These are phyloP conservation scores for Beroe forskalii DNA, from an alignment of 37 sponge, comb jelly and placozoan genomes.

Conservation along the genomic window DNA sequence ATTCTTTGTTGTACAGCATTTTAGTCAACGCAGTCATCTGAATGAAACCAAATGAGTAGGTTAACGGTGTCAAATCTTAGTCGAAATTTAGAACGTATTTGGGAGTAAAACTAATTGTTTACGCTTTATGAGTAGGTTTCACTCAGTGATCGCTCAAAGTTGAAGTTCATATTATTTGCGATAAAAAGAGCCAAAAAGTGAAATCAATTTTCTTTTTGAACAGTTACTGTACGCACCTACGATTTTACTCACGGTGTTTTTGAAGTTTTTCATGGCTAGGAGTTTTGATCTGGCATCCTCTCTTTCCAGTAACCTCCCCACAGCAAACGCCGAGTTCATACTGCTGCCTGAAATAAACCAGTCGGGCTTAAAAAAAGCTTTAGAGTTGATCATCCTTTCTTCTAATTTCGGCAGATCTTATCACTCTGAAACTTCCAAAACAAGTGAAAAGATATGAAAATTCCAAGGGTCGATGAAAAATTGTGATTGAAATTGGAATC, in stretches of 20 bases:
- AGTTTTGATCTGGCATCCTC: constrained; percentile 64
- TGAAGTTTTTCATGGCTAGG: constrained; percentile 35
- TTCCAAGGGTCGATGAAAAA: not conserved
- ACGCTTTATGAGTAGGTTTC: too few relatives aligned
- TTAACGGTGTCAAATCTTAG: not conserved
- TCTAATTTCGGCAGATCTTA: too few relatives aligned
- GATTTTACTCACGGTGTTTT: constrained; percentile 62
- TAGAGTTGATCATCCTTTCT: too few relatives aligned
- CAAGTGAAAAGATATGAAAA: too few relatives aligned
- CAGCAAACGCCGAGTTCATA: constrained; percentile 66
- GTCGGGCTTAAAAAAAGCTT: too few relatives aligned
- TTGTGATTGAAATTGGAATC: not conserved
- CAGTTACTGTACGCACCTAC: too few relatives aligned
- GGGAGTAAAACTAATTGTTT: too few relatives aligned
- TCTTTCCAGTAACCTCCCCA: constrained; percentile 44
- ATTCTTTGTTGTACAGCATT: constrained; percentile 45
- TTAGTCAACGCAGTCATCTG: constrained; percentile 63
- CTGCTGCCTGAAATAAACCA: constrained; percentile 63
- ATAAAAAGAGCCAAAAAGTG: too few relatives aligned
- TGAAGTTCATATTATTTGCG: too few relatives aligned
- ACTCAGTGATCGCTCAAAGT: too few relatives aligned
- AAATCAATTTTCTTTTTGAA: too few relatives aligned
- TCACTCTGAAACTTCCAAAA: too few relatives aligned
- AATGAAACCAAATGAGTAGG: not conserved
- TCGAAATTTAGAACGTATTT: not conserved